phyloP scores from a whole-genome alignment of 2,113 vertebrate genomes.

The Gyps fulvus region DNA sequence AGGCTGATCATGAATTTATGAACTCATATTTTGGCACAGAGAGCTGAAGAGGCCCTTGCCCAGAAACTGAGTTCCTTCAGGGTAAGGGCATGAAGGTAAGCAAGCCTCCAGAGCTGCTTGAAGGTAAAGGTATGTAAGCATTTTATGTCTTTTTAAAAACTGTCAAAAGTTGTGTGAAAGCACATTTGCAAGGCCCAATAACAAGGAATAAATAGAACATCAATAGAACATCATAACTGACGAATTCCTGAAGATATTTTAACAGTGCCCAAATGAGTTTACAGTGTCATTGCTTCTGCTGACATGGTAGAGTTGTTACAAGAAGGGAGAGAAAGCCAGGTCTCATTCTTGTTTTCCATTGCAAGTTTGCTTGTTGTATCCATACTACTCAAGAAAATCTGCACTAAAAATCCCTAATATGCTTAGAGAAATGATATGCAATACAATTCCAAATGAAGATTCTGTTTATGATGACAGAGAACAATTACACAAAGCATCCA shows the following conservation, averaged over 20 bases:
- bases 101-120: not conserved
- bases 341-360: not conserved
- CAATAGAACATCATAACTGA: not conserved
- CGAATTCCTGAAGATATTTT: not conserved
- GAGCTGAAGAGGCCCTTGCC: not conserved
- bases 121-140: not conserved
- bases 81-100: not conserved
- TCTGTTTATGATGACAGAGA: not conserved
- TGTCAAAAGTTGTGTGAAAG: not conserved
- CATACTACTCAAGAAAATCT: not conserved
- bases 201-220: not conserved
- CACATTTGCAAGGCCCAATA: not conserved
- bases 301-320: not conserved
- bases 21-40: not conserved
- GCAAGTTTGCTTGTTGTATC: not conserved
- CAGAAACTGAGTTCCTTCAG: not conserved
- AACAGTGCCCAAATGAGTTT: not conserved
- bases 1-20: not conserved
- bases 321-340: not conserved
- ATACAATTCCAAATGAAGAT: not conserved
- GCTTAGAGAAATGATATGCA: not conserved
- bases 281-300: not conserved
- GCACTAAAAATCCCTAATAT: not conserved
- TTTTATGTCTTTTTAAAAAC: not conserved
- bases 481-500: not conserved